These are phyloP conservation scores for Tholera decimalis DNA, from an alignment of 2,888 invertebrate species.

Conservation along the genomic window DNA sequence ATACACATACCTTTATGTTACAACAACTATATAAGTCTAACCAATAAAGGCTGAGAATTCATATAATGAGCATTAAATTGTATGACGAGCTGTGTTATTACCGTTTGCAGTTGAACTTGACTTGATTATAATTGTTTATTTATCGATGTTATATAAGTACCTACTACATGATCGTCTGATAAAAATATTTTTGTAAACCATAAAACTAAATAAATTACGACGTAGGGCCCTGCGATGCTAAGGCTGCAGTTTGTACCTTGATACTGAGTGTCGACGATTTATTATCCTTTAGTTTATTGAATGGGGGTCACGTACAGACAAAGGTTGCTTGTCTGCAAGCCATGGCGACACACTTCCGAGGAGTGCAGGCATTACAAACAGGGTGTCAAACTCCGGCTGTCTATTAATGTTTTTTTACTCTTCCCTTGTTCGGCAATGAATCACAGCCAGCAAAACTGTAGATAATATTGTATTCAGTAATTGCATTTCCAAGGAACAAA, in stretches of 20 bases:
- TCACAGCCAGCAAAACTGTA: constrained; percentile 42
- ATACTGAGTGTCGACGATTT: constrained; percentile 35
- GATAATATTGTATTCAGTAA: constrained; percentile 43
- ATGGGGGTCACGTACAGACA: constrained; percentile 56
- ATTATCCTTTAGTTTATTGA: constrained; percentile 49
- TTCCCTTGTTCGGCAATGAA: constrained; percentile 41
- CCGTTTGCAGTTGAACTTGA: constrained; percentile 84
- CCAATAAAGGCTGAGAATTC: constrained; percentile 74
- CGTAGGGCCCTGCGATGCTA: constrained; percentile 2
- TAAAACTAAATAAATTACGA: constrained; percentile 1
- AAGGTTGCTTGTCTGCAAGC: constrained; percentile 47
- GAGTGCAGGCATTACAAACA: constrained; percentile 37
- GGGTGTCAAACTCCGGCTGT: constrained; percentile 26
- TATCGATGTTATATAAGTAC: constrained; percentile 48
- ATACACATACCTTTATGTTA: constrained; percentile 62
- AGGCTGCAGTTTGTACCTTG: constrained; percentile 46
- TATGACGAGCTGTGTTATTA: constrained; percentile 80
- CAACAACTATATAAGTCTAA: constrained; percentile 68
- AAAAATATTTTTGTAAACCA: constrained; percentile 23
- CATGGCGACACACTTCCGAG: constrained; percentile 44
- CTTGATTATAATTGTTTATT: constrained; percentile 72
- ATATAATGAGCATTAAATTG: constrained; percentile 84
- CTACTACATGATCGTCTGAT: constrained; percentile 18
- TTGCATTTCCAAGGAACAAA: constrained; percentile 52
- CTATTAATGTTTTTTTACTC: constrained; percentile 32